Conservation (phyloP, 1,140 invertebrate genomes). For the Euura lappo region DNA sequence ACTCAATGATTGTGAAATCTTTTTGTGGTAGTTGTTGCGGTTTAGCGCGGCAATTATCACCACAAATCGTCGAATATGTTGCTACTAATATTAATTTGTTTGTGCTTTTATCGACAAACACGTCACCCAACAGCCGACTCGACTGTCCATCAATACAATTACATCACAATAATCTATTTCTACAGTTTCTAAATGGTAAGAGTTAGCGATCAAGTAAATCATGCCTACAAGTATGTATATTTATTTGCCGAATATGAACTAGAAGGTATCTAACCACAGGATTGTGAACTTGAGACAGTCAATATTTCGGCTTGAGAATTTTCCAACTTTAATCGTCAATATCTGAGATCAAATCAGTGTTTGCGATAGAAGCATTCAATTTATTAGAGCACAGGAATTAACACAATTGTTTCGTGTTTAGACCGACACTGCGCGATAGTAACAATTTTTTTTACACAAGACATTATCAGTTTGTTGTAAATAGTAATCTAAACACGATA, state of each 20-base stretch:
- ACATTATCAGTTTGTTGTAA: not conserved
- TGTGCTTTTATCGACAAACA: not conserved
- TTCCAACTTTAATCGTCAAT: not conserved
- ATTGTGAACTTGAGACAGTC: not conserved
- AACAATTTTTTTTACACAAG: not conserved
- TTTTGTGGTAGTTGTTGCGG: not conserved
- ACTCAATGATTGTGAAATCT: not conserved
- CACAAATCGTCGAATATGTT: not conserved
- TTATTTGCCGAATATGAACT: not conserved
- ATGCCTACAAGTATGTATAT: not conserved
- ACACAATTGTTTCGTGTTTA: slow-evolving; percentile 1
- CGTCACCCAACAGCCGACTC: not conserved
- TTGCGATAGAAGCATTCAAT: slow-evolving; percentile 4
- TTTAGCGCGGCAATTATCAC: not conserved
- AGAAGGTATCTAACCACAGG: not conserved
- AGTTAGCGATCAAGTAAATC: not conserved
- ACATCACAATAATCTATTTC: not conserved
- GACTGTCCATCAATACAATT: not conserved
- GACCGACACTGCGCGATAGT: not conserved
- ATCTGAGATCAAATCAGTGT: slow-evolving; percentile 1
- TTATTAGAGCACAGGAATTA: not conserved
- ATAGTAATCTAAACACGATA: not conserved
- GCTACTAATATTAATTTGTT: not conserved
- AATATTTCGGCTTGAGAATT: not conserved
- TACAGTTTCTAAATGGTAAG: not conserved